Evolutionary conservation across 1,140 invertebrate genomes (phyloP).

Genomic region (Dolichoris vasculosae): DNA sequence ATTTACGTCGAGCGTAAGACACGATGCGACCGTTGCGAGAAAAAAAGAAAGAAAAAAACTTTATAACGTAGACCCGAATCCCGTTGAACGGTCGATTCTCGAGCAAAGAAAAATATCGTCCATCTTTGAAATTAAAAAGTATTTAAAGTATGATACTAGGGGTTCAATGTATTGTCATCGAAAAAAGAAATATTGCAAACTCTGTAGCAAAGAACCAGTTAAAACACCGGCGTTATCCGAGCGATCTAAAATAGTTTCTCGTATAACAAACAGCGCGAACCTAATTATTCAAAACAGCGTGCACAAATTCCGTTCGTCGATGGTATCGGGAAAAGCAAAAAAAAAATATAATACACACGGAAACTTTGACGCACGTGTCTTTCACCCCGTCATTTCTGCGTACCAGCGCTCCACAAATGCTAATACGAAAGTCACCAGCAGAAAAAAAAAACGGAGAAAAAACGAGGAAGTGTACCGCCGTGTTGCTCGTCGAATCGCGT

Average conservation of each 20-base stretch:
- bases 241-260: constrained; percentile 30
- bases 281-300: constrained; percentile 43
- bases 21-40: background rate
- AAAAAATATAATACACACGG: constrained; percentile 14
- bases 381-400: background rate
- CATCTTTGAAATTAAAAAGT: background rate
- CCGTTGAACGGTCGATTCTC: background rate
- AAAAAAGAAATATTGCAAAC: background rate
- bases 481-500: background rate
- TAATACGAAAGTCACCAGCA: background rate
- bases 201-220: background rate
- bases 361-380: background rate
- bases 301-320: background rate
- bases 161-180: background rate
- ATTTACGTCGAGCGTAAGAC: no score
- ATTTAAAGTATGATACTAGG: background rate
- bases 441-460: background rate
- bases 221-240: constrained; percentile 22
- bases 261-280: constrained; percentile 35
- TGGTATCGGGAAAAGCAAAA: background rate
- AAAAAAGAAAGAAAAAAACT: background rate
- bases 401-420: constrained; percentile 6
- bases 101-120: background rate
- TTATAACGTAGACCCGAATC: no score
- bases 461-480: background rate